Conservation (phyloP, 2,888 invertebrate genomes). For the Disparrhopalites patrizii region DNA sequence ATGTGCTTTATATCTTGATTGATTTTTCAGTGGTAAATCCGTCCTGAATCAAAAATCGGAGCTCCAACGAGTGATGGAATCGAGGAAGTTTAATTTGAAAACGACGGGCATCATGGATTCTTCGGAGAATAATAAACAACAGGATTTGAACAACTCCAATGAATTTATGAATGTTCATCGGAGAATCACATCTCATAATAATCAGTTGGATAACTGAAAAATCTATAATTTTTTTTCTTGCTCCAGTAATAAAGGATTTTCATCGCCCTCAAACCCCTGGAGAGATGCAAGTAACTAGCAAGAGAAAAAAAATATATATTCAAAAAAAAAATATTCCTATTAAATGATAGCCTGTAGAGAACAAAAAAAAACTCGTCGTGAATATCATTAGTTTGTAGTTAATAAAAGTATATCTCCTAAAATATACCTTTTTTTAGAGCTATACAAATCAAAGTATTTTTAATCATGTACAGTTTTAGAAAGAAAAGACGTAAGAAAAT, state of each 20-base stretch:
- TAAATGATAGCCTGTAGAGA: no score
- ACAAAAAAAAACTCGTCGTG: no score
- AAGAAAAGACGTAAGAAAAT: no score
- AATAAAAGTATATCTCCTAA: no score
- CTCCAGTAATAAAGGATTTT: no score
- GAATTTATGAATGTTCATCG: constrained; percentile 23
- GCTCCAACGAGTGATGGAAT: constrained; percentile 25
- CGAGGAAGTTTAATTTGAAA: constrained; percentile 13
- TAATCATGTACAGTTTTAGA: neutral
- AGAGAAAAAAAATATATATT: no score
- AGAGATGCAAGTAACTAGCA: no score
- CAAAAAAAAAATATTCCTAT: no score
- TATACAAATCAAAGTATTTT: neutral
- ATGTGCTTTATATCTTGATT: neutral
- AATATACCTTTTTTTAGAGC: no score
- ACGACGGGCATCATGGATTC: constrained; percentile 1
- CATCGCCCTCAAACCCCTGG: no score
- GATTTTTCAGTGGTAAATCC: constrained; percentile 16
- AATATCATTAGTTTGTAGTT: no score
- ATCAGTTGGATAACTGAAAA: constrained; percentile 10
- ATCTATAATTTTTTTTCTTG: no score
- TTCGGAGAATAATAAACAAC: neutral
- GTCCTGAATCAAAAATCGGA: constrained; percentile 25
- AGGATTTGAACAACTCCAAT: constrained; percentile 11
- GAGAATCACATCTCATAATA: constrained; percentile 20